Evolutionary conservation across 2,888 invertebrate genomes (phyloP).

Genomic region (Oxycera nigricornis): DNA sequence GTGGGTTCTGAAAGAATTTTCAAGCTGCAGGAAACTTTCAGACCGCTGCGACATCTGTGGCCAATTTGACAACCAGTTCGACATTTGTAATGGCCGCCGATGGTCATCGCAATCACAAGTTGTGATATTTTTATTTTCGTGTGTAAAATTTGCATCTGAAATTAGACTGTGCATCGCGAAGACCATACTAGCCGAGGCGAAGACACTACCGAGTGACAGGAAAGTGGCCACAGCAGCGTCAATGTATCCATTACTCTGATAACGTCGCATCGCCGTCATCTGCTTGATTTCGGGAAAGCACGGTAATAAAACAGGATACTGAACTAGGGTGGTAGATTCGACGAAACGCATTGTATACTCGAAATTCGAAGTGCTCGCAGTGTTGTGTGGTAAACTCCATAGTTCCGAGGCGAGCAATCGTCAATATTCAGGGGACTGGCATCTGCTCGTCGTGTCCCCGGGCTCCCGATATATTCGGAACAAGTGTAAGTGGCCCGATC

Average conservation of each 20-base stretch:
- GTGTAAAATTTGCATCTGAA: conserved; percentile 39
- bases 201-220: not conserved
- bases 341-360: no score
- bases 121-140: conserved; percentile 48
- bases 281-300: conserved; percentile 1
- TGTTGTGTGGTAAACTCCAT: no score
- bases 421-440: no score
- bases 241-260: conserved; percentile 1
- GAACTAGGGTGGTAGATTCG: no score
- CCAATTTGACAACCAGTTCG: conserved; percentile 38
- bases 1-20: no score
- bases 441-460: no score
- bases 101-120: conserved; percentile 46
- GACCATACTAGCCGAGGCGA: not conserved
- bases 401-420: no score
- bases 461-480: conserved; percentile 14
- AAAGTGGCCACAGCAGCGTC: not conserved
- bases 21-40: not conserved
- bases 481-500: not conserved
- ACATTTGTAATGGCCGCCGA: conserved; percentile 47
- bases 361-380: no score
- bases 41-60: conserved; percentile 38
- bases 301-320: conserved; percentile 27
- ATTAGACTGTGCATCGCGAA: conserved; percentile 17
- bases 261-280: conserved; percentile 2